Evolutionary conservation across 2,797 vertebrate genomes (phyloP).

Genomic region (Loris lydekkerianus): DNA sequence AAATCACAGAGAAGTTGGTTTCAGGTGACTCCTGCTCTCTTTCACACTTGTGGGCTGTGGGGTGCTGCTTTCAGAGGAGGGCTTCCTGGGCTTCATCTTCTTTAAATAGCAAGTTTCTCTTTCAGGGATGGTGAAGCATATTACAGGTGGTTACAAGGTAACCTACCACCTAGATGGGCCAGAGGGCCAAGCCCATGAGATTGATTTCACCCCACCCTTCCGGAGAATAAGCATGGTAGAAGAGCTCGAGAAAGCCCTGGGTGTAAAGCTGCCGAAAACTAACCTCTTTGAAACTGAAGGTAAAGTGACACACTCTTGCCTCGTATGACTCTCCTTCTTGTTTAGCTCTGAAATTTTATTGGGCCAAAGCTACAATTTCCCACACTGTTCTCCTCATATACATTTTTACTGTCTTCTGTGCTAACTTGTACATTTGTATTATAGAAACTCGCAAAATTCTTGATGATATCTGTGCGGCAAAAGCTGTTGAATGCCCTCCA

Average conservation of each 20-base stretch:
- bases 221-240: constrained; percentile 94
- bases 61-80: not conserved
- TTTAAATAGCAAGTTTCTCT: constrained; percentile 71
- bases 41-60: not conserved
- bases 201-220: constrained; percentile 99
- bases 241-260: constrained; percentile 95
- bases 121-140: constrained; percentile 98
- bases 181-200: constrained; percentile 93
- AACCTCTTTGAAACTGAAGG: constrained; percentile 91
- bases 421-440: constrained; percentile 60
- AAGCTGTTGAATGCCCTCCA: constrained; percentile 94
- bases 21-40: constrained; percentile 90
- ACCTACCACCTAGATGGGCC: constrained; percentile 96
- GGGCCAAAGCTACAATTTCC: not conserved
- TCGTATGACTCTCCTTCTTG: not conserved
- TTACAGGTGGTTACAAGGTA: constrained; percentile 96
- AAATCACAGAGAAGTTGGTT: constrained; percentile 97
- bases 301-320: constrained; percentile 45
- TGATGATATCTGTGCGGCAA: constrained; percentile 94
- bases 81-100: not conserved
- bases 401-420: not conserved
- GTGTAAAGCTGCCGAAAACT: constrained; percentile 93
- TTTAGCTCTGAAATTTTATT: not conserved
- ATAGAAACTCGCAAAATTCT: constrained; percentile 96
- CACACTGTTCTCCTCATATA: not conserved